Conservation (phyloP, 2,113 vertebrate genomes). For the Rostratula benghalensis region DNA sequence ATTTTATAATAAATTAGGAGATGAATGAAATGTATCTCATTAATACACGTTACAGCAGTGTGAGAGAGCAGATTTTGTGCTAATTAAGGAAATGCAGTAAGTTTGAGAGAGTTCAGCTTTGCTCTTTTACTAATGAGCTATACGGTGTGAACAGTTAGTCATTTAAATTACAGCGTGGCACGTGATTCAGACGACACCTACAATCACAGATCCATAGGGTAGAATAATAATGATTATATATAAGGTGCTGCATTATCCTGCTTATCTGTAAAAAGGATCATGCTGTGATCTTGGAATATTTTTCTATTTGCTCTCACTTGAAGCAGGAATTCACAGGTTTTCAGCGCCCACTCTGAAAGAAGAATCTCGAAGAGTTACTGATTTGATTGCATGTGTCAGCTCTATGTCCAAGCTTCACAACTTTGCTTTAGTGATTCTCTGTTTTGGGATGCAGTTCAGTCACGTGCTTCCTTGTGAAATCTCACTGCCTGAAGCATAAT, state of each 20-base stretch:
- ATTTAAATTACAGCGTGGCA: neutral
- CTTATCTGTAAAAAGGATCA: neutral
- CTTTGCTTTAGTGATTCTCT: neutral
- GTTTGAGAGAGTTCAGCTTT: constrained; percentile 19
- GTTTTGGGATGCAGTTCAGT: neutral
- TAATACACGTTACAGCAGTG: neutral
- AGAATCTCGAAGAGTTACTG: neutral
- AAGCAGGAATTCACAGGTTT: neutral
- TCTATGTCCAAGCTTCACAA: fast-evolving
- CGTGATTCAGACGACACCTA: neutral
- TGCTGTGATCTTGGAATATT: fast-evolving
- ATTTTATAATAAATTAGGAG: neutral
- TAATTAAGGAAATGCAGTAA: constrained; percentile 47
- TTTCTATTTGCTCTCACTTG: neutral
- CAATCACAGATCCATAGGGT: neutral
- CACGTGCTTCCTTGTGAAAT: neutral
- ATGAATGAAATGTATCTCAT: constrained; percentile 12
- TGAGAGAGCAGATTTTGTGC: neutral
- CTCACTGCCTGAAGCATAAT: neutral
- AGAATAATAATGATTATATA: neutral
- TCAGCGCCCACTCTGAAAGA: neutral
- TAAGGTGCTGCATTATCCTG: neutral
- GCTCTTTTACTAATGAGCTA: constrained; percentile 19
- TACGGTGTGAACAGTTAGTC: constrained; percentile 4
- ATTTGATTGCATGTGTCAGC: neutral